Conservation (phyloP, 2,113 vertebrate genomes). For the Phrynosoma platyrhinos region DNA sequence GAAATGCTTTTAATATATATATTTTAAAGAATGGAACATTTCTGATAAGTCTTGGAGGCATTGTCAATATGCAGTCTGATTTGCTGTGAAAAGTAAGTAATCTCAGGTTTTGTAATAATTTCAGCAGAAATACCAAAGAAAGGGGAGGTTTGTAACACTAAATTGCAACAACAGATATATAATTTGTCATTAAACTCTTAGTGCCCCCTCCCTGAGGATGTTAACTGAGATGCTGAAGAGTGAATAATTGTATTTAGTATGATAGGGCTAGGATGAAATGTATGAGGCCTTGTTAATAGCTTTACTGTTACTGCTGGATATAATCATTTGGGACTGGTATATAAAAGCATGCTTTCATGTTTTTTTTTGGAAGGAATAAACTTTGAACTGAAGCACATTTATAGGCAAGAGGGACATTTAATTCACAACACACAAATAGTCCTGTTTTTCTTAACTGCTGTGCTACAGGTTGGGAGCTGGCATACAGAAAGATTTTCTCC, state of each 20-base stretch:
- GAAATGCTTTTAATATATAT: too few relatives aligned
- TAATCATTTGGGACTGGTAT: slow-evolving; percentile 39
- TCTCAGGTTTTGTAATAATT: neutral
- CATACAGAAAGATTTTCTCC: slow-evolving; percentile 15
- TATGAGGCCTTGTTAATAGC: neutral
- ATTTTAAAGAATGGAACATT: neutral
- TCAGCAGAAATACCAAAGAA: too few relatives aligned
- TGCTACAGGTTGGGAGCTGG: neutral
- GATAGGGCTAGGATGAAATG: neutral
- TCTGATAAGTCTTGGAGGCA: too few relatives aligned
- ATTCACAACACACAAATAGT: neutral
- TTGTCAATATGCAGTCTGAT: neutral
- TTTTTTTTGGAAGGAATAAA: slow-evolving; percentile 25
- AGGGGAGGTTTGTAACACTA: too few relatives aligned
- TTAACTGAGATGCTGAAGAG: neutral
- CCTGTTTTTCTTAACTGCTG: slow-evolving; percentile 24
- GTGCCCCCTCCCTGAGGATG: neutral
- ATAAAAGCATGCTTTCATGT: slow-evolving; percentile 19
- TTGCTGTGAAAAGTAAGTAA: neutral
- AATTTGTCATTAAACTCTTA: too few relatives aligned
- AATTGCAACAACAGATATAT: too few relatives aligned
- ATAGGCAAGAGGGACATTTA: neutral
- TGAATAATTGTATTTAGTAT: neutral
- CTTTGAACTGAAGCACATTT: neutral
- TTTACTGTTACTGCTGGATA: slow-evolving; percentile 37